phyloP scores from a whole-genome alignment of 2,888 invertebrate species.

The Sarcophaga caerulescens region DNA sequence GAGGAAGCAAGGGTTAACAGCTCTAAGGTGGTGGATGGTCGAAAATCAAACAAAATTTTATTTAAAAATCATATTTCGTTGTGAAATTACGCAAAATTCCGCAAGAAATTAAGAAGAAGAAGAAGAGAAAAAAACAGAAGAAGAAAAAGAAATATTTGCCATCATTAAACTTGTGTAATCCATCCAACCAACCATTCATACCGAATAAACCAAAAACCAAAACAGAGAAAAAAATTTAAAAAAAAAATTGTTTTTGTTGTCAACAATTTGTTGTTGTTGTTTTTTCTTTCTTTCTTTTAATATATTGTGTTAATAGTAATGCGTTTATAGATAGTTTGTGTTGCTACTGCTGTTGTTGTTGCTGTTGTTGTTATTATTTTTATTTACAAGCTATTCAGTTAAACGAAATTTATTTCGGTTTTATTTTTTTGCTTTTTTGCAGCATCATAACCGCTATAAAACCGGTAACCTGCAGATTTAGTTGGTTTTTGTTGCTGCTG shows the following conservation, averaged over 20 bases:
- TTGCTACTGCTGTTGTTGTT: too few species aligned
- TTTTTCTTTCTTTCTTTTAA: too few species aligned
- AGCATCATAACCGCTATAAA: background rate
- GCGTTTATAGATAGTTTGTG: background rate
- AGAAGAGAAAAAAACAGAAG: background rate
- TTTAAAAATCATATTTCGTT: too few species aligned
- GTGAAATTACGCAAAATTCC: background rate
- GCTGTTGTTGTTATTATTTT: too few species aligned
- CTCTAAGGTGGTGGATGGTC: too few species aligned
- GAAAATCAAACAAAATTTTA: too few species aligned
- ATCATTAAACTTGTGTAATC: background rate
- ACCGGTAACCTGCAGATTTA: background rate
- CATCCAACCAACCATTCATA: background rate
- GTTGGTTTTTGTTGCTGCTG: background rate
- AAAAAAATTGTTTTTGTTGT: background rate
- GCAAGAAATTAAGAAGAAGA: background rate
- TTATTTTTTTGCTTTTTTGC: background rate
- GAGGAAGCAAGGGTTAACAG: too few species aligned
- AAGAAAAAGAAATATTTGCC: background rate
- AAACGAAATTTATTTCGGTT: too few species aligned
- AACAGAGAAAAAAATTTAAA: background rate
- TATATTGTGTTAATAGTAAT: too few species aligned
- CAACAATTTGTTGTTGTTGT: background rate
- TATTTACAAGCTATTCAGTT: too few species aligned
- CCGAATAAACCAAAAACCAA: background rate